Percentiles rank a stretch among this genome's conserved stretches.
phyloP scores from a whole-genome alignment of 1,140 invertebrate genomes.

The Globodera ellingtonae region DNA sequence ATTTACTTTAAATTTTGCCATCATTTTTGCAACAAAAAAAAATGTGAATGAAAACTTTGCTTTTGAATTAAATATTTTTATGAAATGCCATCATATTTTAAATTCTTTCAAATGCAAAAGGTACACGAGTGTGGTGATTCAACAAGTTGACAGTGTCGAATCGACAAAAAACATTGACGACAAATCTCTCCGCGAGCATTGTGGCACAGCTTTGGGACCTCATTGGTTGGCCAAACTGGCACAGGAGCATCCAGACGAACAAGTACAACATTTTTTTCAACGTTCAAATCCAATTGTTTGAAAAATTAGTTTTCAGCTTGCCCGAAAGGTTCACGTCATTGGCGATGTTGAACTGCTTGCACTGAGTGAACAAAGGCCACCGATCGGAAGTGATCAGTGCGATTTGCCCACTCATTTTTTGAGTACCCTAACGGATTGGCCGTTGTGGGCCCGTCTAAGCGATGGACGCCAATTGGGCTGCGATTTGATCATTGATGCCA shows the following conservation, averaged over 20 bases:
- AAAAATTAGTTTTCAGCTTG: neutral
- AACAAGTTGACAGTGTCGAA: neutral
- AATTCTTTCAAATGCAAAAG: neutral
- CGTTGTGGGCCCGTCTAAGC: constrained; percentile 23
- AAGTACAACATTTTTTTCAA: constrained; percentile 16
- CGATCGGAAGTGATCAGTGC: neutral
- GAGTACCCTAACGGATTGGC: constrained; percentile 12
- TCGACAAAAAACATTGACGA: neutral
- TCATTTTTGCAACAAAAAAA: no score
- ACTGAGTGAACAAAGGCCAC: neutral
- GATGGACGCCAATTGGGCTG: constrained; percentile 71
- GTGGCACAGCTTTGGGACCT: constrained; percentile 46
- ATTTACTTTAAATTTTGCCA: no score
- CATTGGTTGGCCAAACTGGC: constrained; percentile 43
- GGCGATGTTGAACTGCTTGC: constrained; percentile 34
- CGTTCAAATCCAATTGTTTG: constrained; percentile 11
- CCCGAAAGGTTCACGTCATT: constrained; percentile 35
- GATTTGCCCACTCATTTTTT: constrained; percentile 9
- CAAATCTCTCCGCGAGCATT: neutral
- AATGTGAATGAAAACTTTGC: no score
- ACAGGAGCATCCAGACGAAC: constrained; percentile 11
- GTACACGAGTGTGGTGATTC: neutral
- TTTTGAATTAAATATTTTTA: no score
- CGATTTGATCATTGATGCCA: constrained; percentile 92
- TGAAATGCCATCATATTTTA: no score